Percentiles rank a stretch among this genome's conserved stretches.
Conservation (phyloP, 2,797 vertebrate species). For the Esox masquinongy region DNA sequence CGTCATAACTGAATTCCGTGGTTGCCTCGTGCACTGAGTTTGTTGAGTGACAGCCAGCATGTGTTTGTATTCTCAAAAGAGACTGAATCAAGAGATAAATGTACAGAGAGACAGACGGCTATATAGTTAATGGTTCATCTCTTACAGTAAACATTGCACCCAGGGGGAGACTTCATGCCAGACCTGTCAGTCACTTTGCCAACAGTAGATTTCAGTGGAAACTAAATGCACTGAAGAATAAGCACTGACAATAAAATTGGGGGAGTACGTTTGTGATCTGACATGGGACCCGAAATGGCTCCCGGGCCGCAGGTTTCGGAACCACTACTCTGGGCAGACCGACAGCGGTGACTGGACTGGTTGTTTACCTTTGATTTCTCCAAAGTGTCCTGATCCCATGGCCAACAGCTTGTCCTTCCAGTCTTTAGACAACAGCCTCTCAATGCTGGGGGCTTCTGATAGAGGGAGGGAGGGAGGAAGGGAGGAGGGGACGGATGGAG, state of each 20-base stretch:
- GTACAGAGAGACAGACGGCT: background rate
- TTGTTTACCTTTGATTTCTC: conserved; percentile 95
- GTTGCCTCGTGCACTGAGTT: background rate
- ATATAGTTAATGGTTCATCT: background rate
- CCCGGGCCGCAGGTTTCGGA: background rate
- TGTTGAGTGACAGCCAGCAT: background rate
- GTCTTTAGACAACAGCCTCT: conserved; percentile 98
- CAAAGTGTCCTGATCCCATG: conserved; percentile 98
- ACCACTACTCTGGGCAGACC: conserved; percentile 7
- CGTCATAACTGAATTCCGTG: background rate
- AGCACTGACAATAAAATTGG: background rate
- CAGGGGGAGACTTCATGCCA: background rate
- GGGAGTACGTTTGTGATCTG: background rate
- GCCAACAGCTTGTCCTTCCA: conserved; percentile 99
- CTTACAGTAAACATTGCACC: background rate
- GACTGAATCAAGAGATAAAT: background rate
- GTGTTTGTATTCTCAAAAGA: background rate
- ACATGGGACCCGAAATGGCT: background rate
- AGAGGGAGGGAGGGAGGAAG: conserved; percentile 58
- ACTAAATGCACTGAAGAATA: background rate
- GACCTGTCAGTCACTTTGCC: background rate
- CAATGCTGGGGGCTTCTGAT: conserved; percentile 96
- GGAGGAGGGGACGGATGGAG: conserved; percentile 50
- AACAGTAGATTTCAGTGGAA: background rate
- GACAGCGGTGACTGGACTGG: conserved; percentile 17